Evolutionary conservation across 1,140 invertebrate species (phyloP).

Genomic region (Theocolax elegans): DNA sequence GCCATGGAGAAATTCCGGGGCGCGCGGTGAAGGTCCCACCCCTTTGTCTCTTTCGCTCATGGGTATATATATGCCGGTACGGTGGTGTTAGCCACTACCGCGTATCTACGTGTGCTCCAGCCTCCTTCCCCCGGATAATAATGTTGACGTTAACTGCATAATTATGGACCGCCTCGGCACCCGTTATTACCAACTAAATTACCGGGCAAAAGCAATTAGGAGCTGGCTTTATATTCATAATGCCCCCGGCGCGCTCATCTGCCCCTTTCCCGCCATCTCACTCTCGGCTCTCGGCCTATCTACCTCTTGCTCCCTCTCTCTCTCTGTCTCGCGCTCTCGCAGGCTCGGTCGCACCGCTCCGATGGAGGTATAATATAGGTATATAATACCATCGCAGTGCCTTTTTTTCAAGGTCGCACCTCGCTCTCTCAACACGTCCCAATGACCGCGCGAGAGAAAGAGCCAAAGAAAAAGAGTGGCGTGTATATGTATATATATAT

Average conservation of each 20-base stretch:
- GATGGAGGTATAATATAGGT: too few species aligned
- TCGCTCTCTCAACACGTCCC: not conserved
- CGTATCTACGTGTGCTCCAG: constrained; percentile 24
- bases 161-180: constrained; percentile 61
- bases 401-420: constrained; percentile 39
- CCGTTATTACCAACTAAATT: constrained; percentile 61
- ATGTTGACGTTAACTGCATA: constrained; percentile 65
- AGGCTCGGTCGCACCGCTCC: too few species aligned
- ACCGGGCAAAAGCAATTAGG: constrained; percentile 60
- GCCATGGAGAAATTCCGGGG: constrained; percentile 1
- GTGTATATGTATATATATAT: too few species aligned
- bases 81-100: constrained; percentile 31
- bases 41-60: constrained; percentile 27
- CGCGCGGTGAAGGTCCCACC: not conserved
- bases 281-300: not conserved
- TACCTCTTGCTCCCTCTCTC: not conserved
- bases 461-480: not conserved
- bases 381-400: constrained; percentile 3
- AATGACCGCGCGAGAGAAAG: not conserved
- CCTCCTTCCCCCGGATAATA: constrained; percentile 52
- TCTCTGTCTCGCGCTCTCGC: not conserved
- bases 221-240: constrained; percentile 59
- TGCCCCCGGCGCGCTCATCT: constrained; percentile 45
- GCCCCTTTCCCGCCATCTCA: not conserved
- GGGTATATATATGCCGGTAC: constrained; percentile 34